Conservation (phyloP, 1,140 invertebrate genomes). For the Drosophila rufa region DNA sequence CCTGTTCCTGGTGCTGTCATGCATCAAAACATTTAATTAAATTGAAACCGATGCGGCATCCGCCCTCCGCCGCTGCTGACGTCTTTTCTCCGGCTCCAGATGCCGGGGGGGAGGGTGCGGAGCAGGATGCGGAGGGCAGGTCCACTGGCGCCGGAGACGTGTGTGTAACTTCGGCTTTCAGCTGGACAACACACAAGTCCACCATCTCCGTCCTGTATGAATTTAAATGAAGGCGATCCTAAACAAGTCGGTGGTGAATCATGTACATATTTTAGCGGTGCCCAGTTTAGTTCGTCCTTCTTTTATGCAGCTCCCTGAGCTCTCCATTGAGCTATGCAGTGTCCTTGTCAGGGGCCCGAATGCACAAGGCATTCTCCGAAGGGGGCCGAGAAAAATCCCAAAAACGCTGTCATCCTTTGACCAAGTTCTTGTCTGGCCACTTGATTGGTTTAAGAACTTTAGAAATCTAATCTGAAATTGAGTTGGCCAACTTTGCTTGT, state of each 20-base stretch:
- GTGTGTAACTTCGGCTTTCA: conserved; percentile 38
- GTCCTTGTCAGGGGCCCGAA: conserved; percentile 19
- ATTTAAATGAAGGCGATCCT: conserved; percentile 73
- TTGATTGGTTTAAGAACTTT: conserved; percentile 10
- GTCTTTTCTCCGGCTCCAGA: conserved; percentile 19
- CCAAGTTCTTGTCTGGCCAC: not conserved
- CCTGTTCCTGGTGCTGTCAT: conserved; percentile 58
- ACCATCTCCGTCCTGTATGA: conserved; percentile 52
- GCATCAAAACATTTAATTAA: conserved; percentile 84
- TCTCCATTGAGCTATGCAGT: conserved; percentile 33
- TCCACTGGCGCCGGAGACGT: conserved; percentile 41
- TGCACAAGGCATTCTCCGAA: not conserved
- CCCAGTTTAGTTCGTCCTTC: conserved; percentile 31
- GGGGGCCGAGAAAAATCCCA: not conserved
- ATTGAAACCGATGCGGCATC: conserved; percentile 68
- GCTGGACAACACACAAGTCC: conserved; percentile 36
- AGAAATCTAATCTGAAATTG: conserved; percentile 1
- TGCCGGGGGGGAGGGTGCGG: not conserved
- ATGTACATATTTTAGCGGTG: conserved; percentile 74
- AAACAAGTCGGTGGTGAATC: conserved; percentile 65
- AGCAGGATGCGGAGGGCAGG: conserved; percentile 18
- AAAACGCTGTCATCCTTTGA: not conserved
- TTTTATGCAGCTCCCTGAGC: conserved; percentile 25
- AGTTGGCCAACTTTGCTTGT: not conserved
- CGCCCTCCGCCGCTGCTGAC: conserved; percentile 27